Base-by-base conservation (phyloP, 2,797 vertebrate species). In the Neomorphus geoffroyi region DNA sequence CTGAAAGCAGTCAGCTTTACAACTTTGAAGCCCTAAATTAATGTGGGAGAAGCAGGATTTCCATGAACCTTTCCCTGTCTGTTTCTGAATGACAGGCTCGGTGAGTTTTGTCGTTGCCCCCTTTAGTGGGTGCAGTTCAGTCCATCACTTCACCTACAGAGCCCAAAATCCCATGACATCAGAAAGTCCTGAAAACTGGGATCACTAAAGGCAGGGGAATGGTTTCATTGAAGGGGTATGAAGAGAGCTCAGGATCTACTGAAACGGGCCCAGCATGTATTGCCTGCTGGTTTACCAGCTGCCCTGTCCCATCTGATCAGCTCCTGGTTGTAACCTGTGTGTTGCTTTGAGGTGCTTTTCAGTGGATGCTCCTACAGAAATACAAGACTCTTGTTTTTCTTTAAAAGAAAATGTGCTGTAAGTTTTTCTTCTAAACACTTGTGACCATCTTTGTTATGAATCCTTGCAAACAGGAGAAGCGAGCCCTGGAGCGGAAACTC, bases 401-500 rank as follows among this genome's bases (percentile, higher is more conserved):
- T 39, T 73, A 28, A 48, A 73, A 91, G 51, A 81, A 94, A 80
- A 77, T 7, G 14, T 11, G 2, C 32, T 18, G 9, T 45, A 45
- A 14, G 23, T 70, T 91, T 92, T 78, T 28, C 54, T 90, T 77
- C 51, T 73, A 46, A 84, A 46, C 86, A 48, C 57, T 48, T 41
- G 27, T 78, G 67, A 64, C 86, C 28, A 3, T 94, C 50, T 88
- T 60, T 94, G 33, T 94, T 88, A 35, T 67, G 54, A 81, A 90
- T 92, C 92, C 92, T 90, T 92, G 79, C 73, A 65, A 90, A 97
- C 97, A 99, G 99, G 99, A 99, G 97, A 99, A 99, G 94, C 98
- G 99, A 96, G 98, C 97, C 92, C 97, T 99, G 94, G 99, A 99
- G 97, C 99, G 99, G 96, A 99, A 98, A 96, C 99, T 99, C 93